Percentiles rank a stretch among this genome's conserved stretches.
Conservation (phyloP, 1,140 invertebrate genomes). For the Penaeus indicus region DNA sequence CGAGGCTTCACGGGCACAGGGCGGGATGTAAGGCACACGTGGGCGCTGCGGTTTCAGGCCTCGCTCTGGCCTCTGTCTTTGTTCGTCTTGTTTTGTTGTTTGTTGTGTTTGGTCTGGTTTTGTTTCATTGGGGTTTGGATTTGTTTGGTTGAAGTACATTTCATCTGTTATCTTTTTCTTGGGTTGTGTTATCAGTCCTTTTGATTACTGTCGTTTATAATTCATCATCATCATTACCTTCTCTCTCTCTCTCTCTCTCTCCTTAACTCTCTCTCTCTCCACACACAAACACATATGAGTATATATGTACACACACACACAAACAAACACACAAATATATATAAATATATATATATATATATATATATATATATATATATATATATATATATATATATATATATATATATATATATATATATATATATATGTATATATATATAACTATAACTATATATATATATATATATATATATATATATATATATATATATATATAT, state of each 20-base stretch:
- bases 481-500: too few relatives aligned
- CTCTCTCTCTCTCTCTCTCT: not conserved
- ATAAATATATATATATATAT: not conserved
- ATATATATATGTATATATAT: too few relatives aligned
- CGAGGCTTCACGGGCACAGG: too few relatives aligned
- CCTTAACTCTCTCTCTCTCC: slow-evolving; percentile 1
- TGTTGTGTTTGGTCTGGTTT: not conserved
- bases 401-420: too few relatives aligned
- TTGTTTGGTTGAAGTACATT: not conserved
- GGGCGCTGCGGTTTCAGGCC: not conserved
- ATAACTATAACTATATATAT: too few relatives aligned
- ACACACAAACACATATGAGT: not conserved
- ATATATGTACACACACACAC: not conserved
- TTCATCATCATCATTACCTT: not conserved
- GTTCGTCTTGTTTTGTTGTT: not conserved
- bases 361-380: too few relatives aligned
- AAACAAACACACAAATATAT: not conserved
- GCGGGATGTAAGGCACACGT: too few relatives aligned
- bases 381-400: too few relatives aligned
- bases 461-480: too few relatives aligned
- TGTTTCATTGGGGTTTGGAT: not conserved
- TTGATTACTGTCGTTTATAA: not conserved
- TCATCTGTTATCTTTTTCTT: not conserved
- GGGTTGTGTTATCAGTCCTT: not conserved
- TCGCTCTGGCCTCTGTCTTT: not conserved